Conservation (phyloP, 53 echinoderm and acorn worm species). For the Echinarachnius parma region DNA sequence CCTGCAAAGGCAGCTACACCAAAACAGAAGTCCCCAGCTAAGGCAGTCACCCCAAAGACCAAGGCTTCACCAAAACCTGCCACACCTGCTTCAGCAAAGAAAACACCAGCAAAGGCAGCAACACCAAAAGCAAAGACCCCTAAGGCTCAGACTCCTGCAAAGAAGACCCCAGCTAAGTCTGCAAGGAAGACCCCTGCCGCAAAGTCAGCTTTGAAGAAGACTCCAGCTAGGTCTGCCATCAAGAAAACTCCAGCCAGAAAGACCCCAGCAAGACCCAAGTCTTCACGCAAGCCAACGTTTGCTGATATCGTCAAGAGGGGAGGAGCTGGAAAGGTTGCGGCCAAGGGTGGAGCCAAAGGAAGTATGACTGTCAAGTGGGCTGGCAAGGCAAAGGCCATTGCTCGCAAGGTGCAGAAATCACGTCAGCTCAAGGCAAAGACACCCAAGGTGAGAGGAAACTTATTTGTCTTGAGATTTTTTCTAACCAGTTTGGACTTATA, state of each 20-base stretch:
- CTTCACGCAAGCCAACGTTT: slow-evolving; percentile 62
- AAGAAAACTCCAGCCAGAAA: too few relatives aligned
- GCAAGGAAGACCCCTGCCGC: slow-evolving; percentile 57
- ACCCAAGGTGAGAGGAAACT: slow-evolving; percentile 86
- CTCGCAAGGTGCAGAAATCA: slow-evolving; percentile 33
- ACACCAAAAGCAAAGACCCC: too few relatives aligned
- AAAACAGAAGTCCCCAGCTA: slow-evolving; percentile 53
- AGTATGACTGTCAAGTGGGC: slow-evolving; percentile 46
- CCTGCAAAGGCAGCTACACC: slow-evolving; percentile 19
- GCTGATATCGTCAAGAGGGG: slow-evolving; percentile 93
- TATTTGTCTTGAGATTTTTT: too few relatives aligned
- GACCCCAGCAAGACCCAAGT: slow-evolving; percentile 53
- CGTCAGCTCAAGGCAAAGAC: slow-evolving; percentile 61
- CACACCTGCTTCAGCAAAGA: too few relatives aligned
- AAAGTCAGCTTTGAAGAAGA: too few relatives aligned
- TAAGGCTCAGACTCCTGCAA: too few relatives aligned
- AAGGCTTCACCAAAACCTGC: too few relatives aligned
- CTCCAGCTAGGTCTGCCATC: too few relatives aligned
- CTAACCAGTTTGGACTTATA: too few relatives aligned
- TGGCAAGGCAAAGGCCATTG: slow-evolving; percentile 40
- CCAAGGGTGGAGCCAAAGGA: slow-evolving; percentile 20
- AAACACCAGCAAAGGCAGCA: slow-evolving; percentile 39
- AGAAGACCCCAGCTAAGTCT: slow-evolving; percentile 35
- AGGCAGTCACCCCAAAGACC: too few relatives aligned
- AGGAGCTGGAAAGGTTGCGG: too few relatives aligned